Evolutionary conservation across 1,140 invertebrate genomes (phyloP).

Genomic region (Cyrtorhinus lividipennis): DNA sequence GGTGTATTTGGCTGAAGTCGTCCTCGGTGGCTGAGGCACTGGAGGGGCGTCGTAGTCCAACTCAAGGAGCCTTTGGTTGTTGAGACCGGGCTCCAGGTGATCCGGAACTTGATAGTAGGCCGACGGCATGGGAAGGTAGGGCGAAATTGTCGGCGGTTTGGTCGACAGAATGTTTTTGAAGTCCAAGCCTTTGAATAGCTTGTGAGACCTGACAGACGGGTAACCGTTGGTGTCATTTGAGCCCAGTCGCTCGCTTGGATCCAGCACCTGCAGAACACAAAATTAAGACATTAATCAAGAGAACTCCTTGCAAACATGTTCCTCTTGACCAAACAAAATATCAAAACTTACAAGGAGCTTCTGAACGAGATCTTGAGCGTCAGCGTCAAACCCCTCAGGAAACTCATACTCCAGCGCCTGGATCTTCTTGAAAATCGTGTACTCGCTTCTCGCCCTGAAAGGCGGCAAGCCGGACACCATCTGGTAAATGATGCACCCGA

Average conservation of each 20-base stretch:
- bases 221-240: conserved; percentile 61
- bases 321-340: too few relatives aligned
- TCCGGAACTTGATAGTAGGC: conserved; percentile 40
- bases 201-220: conserved; percentile 65
- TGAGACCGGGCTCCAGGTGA: conserved; percentile 69
- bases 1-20: background rate
- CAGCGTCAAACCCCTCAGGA: conserved; percentile 72
- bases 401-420: conserved; percentile 81
- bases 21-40: background rate
- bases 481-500: conserved; percentile 95
- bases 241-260: conserved; percentile 68
- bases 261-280: conserved; percentile 39
- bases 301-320: too few relatives aligned
- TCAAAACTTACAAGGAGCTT: conserved; percentile 58
- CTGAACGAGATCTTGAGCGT: conserved; percentile 74
- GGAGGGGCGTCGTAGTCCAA: background rate
- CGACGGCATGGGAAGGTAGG: conserved; percentile 52
- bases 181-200: conserved; percentile 69
- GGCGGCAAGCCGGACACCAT: conserved; percentile 88
- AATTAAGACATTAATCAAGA: too few relatives aligned
- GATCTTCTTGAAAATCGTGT: conserved; percentile 94
- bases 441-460: conserved; percentile 85
- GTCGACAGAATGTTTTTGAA: conserved; percentile 49
- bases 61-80: conserved; percentile 60
- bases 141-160: conserved; percentile 68